Conservation (phyloP, 1,140 invertebrate genomes). For the Apocrypta bakeri region DNA sequence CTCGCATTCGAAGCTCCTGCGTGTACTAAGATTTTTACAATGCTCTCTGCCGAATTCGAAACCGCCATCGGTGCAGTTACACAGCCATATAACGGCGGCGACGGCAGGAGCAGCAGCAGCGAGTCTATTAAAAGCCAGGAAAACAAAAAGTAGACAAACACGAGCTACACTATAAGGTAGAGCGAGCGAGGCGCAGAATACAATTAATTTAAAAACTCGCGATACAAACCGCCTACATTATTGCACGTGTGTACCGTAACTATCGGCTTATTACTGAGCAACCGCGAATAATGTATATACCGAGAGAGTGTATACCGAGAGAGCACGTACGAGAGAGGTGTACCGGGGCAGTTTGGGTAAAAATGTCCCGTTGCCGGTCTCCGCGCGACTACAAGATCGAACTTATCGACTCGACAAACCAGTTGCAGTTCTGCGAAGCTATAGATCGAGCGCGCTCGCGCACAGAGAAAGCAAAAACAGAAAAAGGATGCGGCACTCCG, state of each 20-base stretch:
- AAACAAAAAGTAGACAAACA: too few relatives aligned
- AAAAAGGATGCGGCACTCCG: background rate
- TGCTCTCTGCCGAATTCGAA: too few relatives aligned
- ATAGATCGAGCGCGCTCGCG: background rate
- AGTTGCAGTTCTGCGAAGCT: background rate
- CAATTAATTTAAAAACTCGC: background rate
- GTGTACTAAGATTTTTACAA: too few relatives aligned
- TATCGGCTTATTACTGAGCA: background rate
- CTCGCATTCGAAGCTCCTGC: too few relatives aligned
- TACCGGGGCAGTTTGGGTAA: background rate
- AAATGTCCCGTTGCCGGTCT: background rate
- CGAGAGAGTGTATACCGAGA: too few relatives aligned
- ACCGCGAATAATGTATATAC: background rate
- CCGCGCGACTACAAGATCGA: background rate
- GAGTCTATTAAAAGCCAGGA: too few relatives aligned
- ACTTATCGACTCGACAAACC: slow-evolving; percentile 23
- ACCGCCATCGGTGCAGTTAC: too few relatives aligned
- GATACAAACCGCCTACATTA: slow-evolving; percentile 1
- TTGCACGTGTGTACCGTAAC: background rate
- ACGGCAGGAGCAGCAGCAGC: too few relatives aligned
- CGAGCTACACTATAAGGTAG: too few relatives aligned
- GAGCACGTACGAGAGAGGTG: too few relatives aligned
- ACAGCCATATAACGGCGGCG: too few relatives aligned
- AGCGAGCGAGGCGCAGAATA: too few relatives aligned
- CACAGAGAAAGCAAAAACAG: background rate